phyloP scores from a whole-genome alignment of 2,113 vertebrate species.

The Phainopepla nitens region DNA sequence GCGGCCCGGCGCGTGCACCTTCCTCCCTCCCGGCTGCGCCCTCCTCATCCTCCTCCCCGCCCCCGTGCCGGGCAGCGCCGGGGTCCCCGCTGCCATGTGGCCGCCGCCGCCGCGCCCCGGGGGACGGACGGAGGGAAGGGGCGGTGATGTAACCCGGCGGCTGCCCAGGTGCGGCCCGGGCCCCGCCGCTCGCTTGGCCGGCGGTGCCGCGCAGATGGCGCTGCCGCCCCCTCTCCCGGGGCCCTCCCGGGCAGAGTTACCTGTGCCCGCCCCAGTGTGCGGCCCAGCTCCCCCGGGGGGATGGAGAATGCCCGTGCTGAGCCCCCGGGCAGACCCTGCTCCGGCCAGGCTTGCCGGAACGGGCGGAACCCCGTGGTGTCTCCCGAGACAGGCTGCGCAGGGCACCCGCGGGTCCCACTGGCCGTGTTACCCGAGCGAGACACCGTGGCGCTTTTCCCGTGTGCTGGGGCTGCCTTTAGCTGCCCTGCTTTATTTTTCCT shows the following conservation, averaged over 20 bases:
- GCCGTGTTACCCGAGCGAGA: neutral
- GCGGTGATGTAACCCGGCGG: slow-evolving; percentile 4
- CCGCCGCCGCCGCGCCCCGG: neutral
- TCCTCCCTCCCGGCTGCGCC: neutral
- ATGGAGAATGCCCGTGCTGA: neutral
- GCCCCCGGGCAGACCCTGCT: neutral
- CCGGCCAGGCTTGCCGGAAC: neutral
- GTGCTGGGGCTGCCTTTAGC: neutral
- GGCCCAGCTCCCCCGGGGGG: neutral
- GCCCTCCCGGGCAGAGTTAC: neutral
- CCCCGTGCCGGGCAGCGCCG: neutral
- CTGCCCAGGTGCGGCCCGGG: neutral
- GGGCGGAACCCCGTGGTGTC: neutral
- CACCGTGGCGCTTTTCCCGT: neutral
- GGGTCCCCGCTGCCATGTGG: neutral
- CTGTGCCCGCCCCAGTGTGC: neutral
- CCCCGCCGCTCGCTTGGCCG: neutral
- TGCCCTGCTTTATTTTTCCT: neutral
- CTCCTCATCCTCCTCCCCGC: neutral
- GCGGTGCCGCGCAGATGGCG: slow-evolving; percentile 4
- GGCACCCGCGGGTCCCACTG: too few relatives aligned
- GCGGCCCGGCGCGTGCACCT: neutral
- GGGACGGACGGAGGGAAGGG: neutral
- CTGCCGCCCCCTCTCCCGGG: neutral
- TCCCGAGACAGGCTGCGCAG: neutral